Conservation (phyloP, 2,888 invertebrate genomes). For the Laothoe populi region DNA sequence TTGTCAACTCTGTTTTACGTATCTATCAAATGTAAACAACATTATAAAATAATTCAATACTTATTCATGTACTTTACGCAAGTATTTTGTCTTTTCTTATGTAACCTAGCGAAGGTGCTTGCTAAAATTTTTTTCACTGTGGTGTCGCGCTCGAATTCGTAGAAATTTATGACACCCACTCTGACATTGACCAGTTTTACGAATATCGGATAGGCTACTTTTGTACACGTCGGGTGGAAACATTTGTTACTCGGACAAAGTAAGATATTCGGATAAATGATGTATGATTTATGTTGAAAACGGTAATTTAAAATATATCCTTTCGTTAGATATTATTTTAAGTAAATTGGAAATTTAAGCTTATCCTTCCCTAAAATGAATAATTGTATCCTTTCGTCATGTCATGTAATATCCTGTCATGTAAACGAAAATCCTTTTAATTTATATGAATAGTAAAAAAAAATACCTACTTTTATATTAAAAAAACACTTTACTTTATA, state of each 20-base stretch:
- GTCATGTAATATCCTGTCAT: no score
- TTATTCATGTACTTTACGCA: slow-evolving; percentile 2
- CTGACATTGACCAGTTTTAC: slow-evolving; percentile 68
- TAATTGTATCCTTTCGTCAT: not conserved
- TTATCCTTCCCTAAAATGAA: not conserved
- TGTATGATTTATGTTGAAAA: slow-evolving; percentile 2
- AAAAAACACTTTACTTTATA: not conserved
- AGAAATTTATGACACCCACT: slow-evolving; percentile 75
- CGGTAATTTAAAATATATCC: not conserved
- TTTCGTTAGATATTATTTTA: not conserved
- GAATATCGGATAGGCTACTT: slow-evolving; percentile 63
- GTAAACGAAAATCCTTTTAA: not conserved
- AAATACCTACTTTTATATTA: not conserved
- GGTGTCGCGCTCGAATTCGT: slow-evolving; percentile 75
- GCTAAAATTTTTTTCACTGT: slow-evolving; percentile 75
- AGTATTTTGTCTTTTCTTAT: slow-evolving; percentile 20
- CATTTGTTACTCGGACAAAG: slow-evolving; percentile 46
- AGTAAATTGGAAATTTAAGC: not conserved
- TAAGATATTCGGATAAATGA: not conserved
- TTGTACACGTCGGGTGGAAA: slow-evolving; percentile 57
- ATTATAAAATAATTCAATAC: no score
- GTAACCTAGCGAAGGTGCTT: slow-evolving; percentile 51
- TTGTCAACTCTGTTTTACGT: no score
- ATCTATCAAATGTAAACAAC: no score
- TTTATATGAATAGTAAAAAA: not conserved